Evolutionary conservation across 2,113 vertebrate genomes (phyloP), one percentile per base, ranked within the genome.

Genomic region (Chunga burmeisteri): DNA sequence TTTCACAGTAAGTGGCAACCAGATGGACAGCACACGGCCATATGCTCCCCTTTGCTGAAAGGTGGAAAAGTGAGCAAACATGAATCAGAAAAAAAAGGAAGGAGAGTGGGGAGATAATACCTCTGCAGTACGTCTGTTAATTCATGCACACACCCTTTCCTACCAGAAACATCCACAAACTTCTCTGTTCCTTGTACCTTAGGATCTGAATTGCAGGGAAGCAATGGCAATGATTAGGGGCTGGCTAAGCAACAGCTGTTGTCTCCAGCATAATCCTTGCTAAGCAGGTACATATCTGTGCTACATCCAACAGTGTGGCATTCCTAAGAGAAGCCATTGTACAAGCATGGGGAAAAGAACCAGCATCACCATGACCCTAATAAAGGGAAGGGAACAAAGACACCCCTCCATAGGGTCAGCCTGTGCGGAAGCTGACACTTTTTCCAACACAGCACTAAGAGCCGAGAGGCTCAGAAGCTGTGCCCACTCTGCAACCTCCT

Each of bases 11-110:
- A 96, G 94, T 36, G 34, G 91, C 62, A 89, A 91, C 88, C 96
- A 97, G 94, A 88, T 94, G 94, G 95, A 94, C 73, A 95, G 86
- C 78, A 81, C 66, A 15, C 6, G 58, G 65, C 95, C 91, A 94
- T 96, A 94, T 94, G 96, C 81, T 94, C 81, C 66, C 83, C 88
- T 89, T 12, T 84, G 83, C 93, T 85, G 53, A 87, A 90, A 85
- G 95, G 93, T 75, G 53, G 77, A 74, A 82, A 82, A 91, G 86
- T 17, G 46, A 95, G 25, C 65, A 97, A 96, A 94, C 8, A 27
- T 2, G 36, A 92, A 77, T 23, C 27, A 50, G 26, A 36, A 73
- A 49, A 83, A 38, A 75, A 89, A 32, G 12, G 27, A 36, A 40
- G 29, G 29, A 40, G 32, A 88, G 63, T 1, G 12, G 16, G 7